Conservation (phyloP, 1,140 invertebrate genomes). For the Chelonus insularis region DNA sequence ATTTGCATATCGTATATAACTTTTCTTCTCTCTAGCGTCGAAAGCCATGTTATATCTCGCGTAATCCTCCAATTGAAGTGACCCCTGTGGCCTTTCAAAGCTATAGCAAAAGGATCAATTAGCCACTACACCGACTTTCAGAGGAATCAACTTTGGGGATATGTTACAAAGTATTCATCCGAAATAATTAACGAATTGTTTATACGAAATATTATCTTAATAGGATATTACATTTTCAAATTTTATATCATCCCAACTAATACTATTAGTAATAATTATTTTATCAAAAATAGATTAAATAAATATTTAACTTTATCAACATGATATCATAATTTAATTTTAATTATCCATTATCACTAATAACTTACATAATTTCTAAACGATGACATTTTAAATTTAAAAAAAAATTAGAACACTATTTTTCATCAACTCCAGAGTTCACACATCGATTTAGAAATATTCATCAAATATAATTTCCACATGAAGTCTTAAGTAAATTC, state of each 20-base stretch:
- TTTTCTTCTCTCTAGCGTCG: neutral
- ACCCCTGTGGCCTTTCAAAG: neutral
- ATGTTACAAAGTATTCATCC: neutral
- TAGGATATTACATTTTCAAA: too few species aligned
- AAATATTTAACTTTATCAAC: too few species aligned
- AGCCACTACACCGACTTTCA: neutral
- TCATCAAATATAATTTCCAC: neutral
- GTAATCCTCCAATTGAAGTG: slow-evolving; percentile 10
- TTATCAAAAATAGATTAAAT: too few species aligned
- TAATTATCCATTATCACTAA: neutral
- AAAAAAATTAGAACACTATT: too few species aligned
- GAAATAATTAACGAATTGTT: neutral
- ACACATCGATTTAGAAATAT: neutral
- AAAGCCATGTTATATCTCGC: slow-evolving; percentile 8
- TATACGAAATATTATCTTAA: too few species aligned
- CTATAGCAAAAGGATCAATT: slow-evolving; percentile 8
- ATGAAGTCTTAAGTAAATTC: neutral
- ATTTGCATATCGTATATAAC: slow-evolving; percentile 24
- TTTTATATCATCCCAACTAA: too few species aligned
- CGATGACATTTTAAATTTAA: slow-evolving; percentile 45
- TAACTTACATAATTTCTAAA: slow-evolving; percentile 58
- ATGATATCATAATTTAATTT: too few species aligned
- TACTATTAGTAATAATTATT: too few species aligned
- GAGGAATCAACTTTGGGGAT: neutral
- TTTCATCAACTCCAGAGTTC: too few species aligned